Conservation (phyloP, 2,888 invertebrate genomes). For the Cacoxenus indagator region DNA sequence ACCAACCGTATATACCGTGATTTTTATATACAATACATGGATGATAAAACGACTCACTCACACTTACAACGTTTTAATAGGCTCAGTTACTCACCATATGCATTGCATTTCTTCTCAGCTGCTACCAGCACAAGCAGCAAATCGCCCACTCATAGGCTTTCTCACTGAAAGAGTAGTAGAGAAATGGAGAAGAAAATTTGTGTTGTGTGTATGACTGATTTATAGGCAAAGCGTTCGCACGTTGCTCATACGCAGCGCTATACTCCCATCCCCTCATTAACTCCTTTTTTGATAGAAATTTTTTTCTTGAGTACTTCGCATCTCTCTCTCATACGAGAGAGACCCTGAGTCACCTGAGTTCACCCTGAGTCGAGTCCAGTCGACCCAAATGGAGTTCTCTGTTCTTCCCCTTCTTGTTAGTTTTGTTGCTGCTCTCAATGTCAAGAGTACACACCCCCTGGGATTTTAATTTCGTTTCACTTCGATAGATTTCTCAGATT, state of each 20-base stretch:
- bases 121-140: no score
- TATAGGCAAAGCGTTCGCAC: slow-evolving; percentile 22
- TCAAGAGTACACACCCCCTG: slow-evolving; percentile 14
- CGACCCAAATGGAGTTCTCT: neutral
- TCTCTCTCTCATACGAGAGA: no score
- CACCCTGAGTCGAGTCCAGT: neutral
- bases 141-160: no score
- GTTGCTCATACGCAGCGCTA: slow-evolving; percentile 36
- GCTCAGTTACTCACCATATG: no score
- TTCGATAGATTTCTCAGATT: slow-evolving; percentile 15
- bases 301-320: slow-evolving; percentile 16
- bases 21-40: no score
- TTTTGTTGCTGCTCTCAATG: slow-evolving; percentile 50
- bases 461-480: neutral
- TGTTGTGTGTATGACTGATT: slow-evolving; percentile 29
- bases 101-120: no score
- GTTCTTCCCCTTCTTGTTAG: slow-evolving; percentile 43
- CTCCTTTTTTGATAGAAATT: neutral
- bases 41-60: no score
- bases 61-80: no score
- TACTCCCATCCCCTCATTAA: slow-evolving; percentile 5
- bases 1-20: no score
- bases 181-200: slow-evolving; percentile 17
- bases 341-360: neutral
- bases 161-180: no score